These are phyloP conservation scores for Bombus affinis DNA, from an alignment of 1,140 invertebrate genomes.

Conservation along the genomic window DNA sequence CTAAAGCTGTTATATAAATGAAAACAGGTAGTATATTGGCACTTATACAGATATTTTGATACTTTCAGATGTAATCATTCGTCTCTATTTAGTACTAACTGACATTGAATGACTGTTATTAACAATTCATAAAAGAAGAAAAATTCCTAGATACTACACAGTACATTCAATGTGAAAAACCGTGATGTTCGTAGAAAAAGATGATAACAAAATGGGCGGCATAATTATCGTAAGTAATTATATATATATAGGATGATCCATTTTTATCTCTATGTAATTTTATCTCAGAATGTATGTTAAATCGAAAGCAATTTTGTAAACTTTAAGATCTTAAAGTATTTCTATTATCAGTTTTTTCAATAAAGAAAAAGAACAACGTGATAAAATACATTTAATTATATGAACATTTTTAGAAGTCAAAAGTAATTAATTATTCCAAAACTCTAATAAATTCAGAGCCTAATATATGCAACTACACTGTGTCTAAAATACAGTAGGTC, in stretches of 20 bases:
- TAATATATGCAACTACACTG: too few relatives aligned
- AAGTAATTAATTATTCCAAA: too few relatives aligned
- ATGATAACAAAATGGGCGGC: slow-evolving; percentile 4
- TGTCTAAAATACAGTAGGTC: too few relatives aligned
- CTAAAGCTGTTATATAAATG: neutral
- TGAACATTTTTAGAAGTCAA: too few relatives aligned
- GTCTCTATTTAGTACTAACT: neutral
- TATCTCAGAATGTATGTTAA: neutral
- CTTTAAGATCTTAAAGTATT: neutral
- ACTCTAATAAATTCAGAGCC: too few relatives aligned
- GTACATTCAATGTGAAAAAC: neutral
- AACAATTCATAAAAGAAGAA: neutral
- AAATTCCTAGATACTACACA: neutral
- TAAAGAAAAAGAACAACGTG: neutral
- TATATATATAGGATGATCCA: slow-evolving; percentile 1
- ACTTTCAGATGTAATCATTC: neutral
- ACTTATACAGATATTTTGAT: slow-evolving; percentile 13
- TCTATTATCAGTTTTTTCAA: neutral
- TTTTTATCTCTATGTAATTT: neutral
- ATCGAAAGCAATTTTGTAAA: neutral
- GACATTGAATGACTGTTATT: neutral
- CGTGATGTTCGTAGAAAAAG: neutral
- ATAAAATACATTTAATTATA: neutral
- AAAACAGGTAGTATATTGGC: slow-evolving; percentile 15
- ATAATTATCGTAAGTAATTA: neutral